Evolutionary conservation across 2,113 vertebrate genomes (phyloP).

Genomic region (Perca fluviatilis): DNA sequence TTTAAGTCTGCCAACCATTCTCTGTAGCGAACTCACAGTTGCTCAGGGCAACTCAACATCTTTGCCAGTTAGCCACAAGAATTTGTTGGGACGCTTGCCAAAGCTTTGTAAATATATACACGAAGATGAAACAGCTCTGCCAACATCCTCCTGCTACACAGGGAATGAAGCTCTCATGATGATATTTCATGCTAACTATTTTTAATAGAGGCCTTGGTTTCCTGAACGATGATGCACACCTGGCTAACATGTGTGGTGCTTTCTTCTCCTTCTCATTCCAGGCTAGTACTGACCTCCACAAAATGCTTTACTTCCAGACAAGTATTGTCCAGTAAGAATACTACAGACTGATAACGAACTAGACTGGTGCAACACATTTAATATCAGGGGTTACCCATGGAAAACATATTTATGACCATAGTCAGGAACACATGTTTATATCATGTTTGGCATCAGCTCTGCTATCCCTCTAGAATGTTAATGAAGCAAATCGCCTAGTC

Average conservation of each 20-base stretch:
- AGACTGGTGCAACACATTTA: not conserved
- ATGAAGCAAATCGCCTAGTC: no score
- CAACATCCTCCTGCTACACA: conserved; percentile 52
- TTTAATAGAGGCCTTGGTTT: conserved; percentile 61
- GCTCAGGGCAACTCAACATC: conserved; percentile 74
- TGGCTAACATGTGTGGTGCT: conserved; percentile 56
- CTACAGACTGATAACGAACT: not conserved
- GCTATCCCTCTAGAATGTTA: not conserved
- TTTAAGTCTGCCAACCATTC: conserved; percentile 56
- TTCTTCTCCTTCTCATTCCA: conserved; percentile 1
- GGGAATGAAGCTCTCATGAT: conserved; percentile 61
- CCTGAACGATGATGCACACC: conserved; percentile 51
- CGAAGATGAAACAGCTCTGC: conserved; percentile 60
- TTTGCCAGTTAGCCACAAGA: conserved; percentile 70
- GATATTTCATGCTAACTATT: conserved; percentile 59
- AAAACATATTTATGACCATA: conserved; percentile 2
- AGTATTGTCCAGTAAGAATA: conserved; percentile 27
- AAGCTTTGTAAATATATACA: conserved; percentile 70
- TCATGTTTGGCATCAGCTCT: not conserved
- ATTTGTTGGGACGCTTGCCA: conserved; percentile 55
- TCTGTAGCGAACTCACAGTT: conserved; percentile 56
- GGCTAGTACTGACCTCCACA: conserved; percentile 21
- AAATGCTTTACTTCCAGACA: conserved; percentile 7
- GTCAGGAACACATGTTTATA: not conserved
- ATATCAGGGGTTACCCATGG: not conserved